phyloP scores from a whole-genome alignment of 2,113 vertebrate species.

The Clinocottus analis region DNA sequence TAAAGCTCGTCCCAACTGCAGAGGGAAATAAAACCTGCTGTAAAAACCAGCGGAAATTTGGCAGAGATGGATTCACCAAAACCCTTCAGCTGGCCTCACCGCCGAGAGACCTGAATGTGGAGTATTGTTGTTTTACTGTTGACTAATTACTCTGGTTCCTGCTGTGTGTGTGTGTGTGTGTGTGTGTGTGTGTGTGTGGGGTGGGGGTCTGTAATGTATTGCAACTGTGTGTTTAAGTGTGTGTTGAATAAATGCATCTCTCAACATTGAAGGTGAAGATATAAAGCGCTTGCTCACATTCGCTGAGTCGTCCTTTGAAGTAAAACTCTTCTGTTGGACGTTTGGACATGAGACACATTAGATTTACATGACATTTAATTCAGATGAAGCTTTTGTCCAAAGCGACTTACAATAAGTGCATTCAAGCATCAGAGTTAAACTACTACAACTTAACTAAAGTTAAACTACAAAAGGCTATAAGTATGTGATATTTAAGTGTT shows the following conservation, averaged over 20 bases:
- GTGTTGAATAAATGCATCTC: slow-evolving; percentile 9
- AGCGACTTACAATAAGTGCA: too few species aligned
- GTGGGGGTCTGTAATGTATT: too few species aligned
- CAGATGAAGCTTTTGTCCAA: too few species aligned
- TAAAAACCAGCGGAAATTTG: slow-evolving; percentile 67
- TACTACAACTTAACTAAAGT: too few species aligned
- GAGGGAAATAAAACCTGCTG: slow-evolving; percentile 65
- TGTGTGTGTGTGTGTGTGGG: neutral
- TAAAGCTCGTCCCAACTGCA: slow-evolving; percentile 42
- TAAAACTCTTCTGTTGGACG: too few species aligned
- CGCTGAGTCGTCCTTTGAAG: neutral
- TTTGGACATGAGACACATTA: too few species aligned
- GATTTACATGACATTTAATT: too few species aligned
- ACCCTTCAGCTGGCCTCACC: slow-evolving; percentile 56
- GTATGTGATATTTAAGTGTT: too few species aligned
- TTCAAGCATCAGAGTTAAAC: too few species aligned
- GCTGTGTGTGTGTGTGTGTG: slow-evolving; percentile 25
- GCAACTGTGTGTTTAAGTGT: neutral
- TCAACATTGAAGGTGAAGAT: neutral
- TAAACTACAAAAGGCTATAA: too few species aligned
- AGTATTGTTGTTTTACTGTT: slow-evolving; percentile 69
- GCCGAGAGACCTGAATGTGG: slow-evolving; percentile 64
- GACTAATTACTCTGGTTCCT: slow-evolving; percentile 65
- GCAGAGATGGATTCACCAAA: slow-evolving; percentile 48
- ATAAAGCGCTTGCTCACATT: neutral